Conservation (phyloP, 2,888 invertebrate species). For the Icerya purchasi region DNA sequence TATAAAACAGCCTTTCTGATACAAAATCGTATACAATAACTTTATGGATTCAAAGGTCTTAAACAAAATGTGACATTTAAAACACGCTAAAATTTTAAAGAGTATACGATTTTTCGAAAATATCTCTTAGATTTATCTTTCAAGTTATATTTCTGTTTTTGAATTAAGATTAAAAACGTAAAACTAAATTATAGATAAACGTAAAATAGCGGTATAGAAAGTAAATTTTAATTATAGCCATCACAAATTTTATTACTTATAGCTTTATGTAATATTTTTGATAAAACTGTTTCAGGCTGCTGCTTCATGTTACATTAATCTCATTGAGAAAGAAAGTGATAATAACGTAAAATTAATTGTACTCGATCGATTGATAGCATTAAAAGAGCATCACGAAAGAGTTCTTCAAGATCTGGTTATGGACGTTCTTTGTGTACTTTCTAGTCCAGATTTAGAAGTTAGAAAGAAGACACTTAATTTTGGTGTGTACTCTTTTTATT, state of each 20-base stretch:
- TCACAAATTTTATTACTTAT: neutral
- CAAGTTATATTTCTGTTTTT: too few relatives aligned
- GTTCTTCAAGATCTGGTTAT: slow-evolving; percentile 79
- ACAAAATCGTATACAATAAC: too few relatives aligned
- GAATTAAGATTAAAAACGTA: too few relatives aligned
- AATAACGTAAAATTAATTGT: slow-evolving; percentile 99
- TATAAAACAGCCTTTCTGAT: too few relatives aligned
- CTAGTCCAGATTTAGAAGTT: slow-evolving; percentile 86
- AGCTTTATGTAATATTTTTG: neutral
- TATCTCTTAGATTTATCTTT: too few relatives aligned
- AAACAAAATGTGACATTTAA: too few relatives aligned
- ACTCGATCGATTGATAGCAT: slow-evolving; percentile 69
- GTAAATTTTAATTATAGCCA: neutral
- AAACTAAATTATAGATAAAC: neutral
- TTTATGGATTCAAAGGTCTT: too few relatives aligned
- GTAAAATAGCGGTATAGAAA: neutral
- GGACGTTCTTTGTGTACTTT: slow-evolving; percentile 87
- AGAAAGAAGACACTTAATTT: slow-evolving; percentile 62
- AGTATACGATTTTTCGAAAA: too few relatives aligned
- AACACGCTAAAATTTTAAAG: too few relatives aligned
- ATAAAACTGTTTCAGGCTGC: slow-evolving; percentile 40
- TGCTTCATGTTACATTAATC: slow-evolving; percentile 91
- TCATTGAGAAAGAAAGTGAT: slow-evolving; percentile 98
- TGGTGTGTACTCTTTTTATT: slow-evolving; percentile 27
- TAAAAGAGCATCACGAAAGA: slow-evolving; percentile 69